These are phyloP conservation scores for Calliopsis andreniformis DNA, from an alignment of 1,140 invertebrate species.

Conservation along the genomic window DNA sequence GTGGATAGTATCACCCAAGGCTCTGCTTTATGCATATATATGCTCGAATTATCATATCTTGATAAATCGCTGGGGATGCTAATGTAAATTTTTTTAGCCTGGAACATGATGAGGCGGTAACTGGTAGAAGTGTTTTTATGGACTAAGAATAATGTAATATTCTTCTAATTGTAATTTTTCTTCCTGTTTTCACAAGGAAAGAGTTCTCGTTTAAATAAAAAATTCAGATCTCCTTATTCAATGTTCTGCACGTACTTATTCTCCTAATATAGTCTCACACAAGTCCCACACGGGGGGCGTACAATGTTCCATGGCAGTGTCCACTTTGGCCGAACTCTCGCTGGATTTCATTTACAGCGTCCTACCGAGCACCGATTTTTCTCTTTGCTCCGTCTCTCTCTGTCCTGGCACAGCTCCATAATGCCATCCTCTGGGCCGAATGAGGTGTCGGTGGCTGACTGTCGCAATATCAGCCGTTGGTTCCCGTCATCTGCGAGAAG, in stretches of 20 bases:
- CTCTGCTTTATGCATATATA: slow-evolving; percentile 14
- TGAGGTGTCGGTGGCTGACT: slow-evolving; percentile 49
- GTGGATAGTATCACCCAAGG: slow-evolving; percentile 47
- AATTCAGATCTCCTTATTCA: too few species aligned
- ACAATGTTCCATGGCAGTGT: background rate
- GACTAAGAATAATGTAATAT: background rate
- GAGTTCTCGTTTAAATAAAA: too few species aligned
- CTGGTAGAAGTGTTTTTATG: too few species aligned
- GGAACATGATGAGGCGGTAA: slow-evolving; percentile 6
- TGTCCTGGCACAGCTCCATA: background rate
- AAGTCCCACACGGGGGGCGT: too few species aligned
- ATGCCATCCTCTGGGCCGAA: slow-evolving; percentile 7
- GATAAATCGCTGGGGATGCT: slow-evolving; percentile 48
- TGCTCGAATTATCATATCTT: slow-evolving; percentile 63
- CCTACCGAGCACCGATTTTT: slow-evolving; percentile 33
- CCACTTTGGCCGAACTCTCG: background rate
- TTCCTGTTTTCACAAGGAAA: too few species aligned
- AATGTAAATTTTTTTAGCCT: slow-evolving; percentile 46
- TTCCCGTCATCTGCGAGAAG: slow-evolving; percentile 73
- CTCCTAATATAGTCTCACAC: too few species aligned
- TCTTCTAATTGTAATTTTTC: background rate
- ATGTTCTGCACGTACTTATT: background rate
- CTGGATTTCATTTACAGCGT: slow-evolving; percentile 19
- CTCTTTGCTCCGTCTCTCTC: background rate
- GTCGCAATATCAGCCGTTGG: slow-evolving; percentile 69